Conservation (phyloP, 2,888 invertebrate genomes). For the Spisula subtruncata region DNA sequence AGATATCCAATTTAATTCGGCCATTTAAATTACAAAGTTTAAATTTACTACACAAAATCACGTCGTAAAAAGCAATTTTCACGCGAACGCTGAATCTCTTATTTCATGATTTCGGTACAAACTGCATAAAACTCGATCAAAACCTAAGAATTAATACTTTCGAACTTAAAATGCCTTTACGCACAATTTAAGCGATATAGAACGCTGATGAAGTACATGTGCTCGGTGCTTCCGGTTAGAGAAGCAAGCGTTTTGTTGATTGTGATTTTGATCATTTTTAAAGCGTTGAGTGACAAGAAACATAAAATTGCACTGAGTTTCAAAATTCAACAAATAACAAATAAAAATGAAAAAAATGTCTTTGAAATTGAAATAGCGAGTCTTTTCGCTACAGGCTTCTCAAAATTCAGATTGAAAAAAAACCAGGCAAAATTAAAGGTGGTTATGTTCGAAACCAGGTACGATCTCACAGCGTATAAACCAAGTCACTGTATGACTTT, state of each 20-base stretch:
- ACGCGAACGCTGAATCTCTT: background rate
- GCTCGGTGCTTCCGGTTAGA: conserved; percentile 39
- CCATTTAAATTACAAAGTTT: conserved; percentile 20
- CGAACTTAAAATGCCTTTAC: conserved; percentile 46
- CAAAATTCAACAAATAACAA: background rate
- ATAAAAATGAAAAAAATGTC: background rate
- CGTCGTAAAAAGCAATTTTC: conserved; percentile 20
- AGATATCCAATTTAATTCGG: background rate
- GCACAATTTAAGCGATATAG: conserved; percentile 42
- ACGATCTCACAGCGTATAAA: no score
- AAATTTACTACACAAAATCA: conserved; percentile 24
- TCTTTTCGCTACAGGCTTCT: background rate
- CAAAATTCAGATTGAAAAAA: background rate
- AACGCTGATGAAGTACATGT: conserved; percentile 50
- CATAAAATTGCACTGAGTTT: background rate
- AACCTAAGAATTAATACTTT: conserved; percentile 53
- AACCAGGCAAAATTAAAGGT: background rate
- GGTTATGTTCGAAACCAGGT: background rate
- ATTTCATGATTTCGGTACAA: conserved; percentile 48
- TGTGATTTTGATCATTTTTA: conserved; percentile 8
- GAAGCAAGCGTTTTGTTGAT: conserved; percentile 32
- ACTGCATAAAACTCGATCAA: conserved; percentile 42
- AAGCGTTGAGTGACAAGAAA: background rate
- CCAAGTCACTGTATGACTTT: no score
- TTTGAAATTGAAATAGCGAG: background rate